These are phyloP conservation scores for Vulpes lagopus DNA, from an alignment of 2,113 vertebrate species.

Conservation along the genomic window DNA sequence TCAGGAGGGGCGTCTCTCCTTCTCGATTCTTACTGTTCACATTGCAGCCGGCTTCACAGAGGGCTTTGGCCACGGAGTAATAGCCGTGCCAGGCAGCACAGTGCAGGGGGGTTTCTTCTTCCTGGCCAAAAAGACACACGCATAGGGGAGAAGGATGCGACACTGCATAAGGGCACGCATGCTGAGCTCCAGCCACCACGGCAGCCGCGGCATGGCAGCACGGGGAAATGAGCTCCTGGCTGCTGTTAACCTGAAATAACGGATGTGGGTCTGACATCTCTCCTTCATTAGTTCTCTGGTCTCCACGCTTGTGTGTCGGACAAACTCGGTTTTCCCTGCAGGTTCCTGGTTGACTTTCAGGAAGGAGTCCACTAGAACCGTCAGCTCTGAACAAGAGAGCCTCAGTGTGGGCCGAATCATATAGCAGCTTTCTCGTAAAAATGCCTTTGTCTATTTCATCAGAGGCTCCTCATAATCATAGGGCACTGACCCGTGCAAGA, in stretches of 20 bases:
- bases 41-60: conserved; percentile 93
- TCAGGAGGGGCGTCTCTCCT: conserved; percentile 95
- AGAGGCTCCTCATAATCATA: background rate
- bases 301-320: background rate
- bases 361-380: background rate
- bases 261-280: accelerated
- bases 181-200: background rate
- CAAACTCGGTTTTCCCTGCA: background rate
- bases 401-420: background rate
- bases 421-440: conserved; percentile 48
- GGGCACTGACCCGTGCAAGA: background rate
- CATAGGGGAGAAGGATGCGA: background rate
- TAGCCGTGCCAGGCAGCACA: conserved; percentile 99
- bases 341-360: background rate
- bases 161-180: accelerated
- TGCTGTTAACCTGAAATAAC: background rate
- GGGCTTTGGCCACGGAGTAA: conserved; percentile 92
- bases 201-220: background rate
- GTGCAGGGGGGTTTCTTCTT: conserved; percentile 97
- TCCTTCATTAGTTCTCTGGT: background rate
- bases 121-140: conserved; percentile 85
- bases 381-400: background rate
- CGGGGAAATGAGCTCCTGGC: background rate
- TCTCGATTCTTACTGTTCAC: conserved; percentile 95
- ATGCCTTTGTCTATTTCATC: background rate